Conservation (phyloP, 2,797 vertebrate species). For the Eulemur coronatus region DNA sequence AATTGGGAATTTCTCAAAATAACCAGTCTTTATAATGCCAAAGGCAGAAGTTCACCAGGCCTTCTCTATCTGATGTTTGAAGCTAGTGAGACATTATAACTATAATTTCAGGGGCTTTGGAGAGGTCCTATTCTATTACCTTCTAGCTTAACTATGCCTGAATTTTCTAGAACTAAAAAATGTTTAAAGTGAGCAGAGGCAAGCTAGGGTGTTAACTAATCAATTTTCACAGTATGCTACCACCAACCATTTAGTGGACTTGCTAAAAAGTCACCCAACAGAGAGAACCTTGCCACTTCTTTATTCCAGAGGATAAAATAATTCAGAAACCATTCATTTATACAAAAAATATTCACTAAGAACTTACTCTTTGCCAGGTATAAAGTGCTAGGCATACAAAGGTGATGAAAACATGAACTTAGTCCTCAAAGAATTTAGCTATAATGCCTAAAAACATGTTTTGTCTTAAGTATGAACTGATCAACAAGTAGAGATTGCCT, state of each 20-base stretch:
- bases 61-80: background rate
- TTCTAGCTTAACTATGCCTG: background rate
- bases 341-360: constrained; percentile 13
- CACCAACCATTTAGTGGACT: background rate
- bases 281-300: background rate
- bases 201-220: background rate
- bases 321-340: background rate
- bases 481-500: background rate
- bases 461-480: background rate
- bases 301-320: constrained; percentile 22
- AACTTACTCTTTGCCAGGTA: background rate
- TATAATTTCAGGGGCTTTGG: background rate
- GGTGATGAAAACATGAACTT: constrained; percentile 22
- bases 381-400: background rate
- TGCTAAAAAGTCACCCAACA: background rate
- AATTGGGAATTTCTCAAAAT: constrained; percentile 26
- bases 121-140: background rate
- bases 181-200: background rate
- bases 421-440: background rate
- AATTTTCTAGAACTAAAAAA: constrained; percentile 13
- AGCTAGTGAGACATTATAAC: background rate
- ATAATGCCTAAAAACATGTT: background rate
- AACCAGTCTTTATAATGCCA: background rate
- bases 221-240: background rate
- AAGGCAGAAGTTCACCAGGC: background rate